A percentile compares a stretch with the other conserved stretches of the same genome.
Evolutionary conservation across 2,113 vertebrate genomes (phyloP).

Genomic region (Austrofundulus limnaeus): DNA sequence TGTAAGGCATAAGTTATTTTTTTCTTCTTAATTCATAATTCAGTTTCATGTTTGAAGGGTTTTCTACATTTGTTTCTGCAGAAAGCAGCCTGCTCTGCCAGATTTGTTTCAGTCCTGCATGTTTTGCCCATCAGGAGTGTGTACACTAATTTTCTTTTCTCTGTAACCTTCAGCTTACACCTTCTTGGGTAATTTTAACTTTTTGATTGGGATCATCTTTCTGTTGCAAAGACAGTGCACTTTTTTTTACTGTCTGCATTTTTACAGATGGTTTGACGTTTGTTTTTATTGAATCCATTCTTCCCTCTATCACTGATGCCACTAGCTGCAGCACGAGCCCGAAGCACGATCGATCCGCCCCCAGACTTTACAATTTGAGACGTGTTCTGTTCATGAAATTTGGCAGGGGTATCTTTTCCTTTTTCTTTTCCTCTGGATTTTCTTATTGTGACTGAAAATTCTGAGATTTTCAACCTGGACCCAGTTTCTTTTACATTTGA

Average conservation of each 20-base stretch:
- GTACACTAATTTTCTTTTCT: neutral
- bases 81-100: too few species aligned
- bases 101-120: neutral
- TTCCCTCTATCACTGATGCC: neutral
- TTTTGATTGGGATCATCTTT: neutral
- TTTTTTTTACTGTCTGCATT: neutral
- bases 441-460: neutral
- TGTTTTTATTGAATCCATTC: constrained; percentile 1
- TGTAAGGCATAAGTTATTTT: neutral
- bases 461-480: neutral
- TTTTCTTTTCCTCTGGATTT: neutral
- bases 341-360: neutral
- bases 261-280: neutral
- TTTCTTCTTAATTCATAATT: too few species aligned
- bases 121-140: neutral
- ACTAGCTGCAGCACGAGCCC: neutral
- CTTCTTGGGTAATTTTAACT: neutral
- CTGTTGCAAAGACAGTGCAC: neutral
- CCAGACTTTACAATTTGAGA: neutral
- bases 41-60: neutral
- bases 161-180: neutral
- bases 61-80: neutral
- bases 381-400: neutral
- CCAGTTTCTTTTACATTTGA: too few species aligned
- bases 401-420: too few species aligned